phyloP scores from a whole-genome alignment of 2,113 vertebrate genomes.

The Eulemur rufifrons region DNA sequence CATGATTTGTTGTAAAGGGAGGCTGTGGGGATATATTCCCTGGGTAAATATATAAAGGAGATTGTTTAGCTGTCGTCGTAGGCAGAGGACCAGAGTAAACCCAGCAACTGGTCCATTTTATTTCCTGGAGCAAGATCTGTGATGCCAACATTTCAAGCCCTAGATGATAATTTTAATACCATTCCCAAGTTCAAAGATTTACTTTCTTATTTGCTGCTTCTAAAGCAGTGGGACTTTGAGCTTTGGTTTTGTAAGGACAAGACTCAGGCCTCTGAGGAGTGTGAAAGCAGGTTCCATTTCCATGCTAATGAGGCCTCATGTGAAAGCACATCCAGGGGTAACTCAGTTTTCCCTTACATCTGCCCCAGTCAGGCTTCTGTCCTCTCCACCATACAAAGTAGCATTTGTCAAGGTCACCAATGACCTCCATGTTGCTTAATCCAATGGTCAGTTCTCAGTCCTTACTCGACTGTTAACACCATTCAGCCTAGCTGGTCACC shows the following conservation, averaged over 20 bases:
- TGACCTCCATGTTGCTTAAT: background rate
- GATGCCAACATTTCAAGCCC: conserved; percentile 13
- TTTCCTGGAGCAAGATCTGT: conserved; percentile 38
- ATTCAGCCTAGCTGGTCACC: background rate
- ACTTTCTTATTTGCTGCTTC: conserved; percentile 30
- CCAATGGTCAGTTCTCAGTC: background rate
- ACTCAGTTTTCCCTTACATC: conserved; percentile 44
- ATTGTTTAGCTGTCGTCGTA: background rate
- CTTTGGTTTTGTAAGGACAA: conserved; percentile 25
- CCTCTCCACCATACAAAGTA: background rate
- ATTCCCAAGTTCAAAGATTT: conserved; percentile 61
- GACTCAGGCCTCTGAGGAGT: background rate
- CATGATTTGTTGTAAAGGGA: background rate
- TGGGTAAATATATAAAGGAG: background rate
- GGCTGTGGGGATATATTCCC: background rate
- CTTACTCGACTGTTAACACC: background rate
- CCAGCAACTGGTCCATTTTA: conserved; percentile 10
- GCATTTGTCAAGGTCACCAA: conserved; percentile 11
- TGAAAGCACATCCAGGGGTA: background rate
- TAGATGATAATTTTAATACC: conserved; percentile 40
- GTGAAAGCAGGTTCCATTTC: conserved; percentile 58
- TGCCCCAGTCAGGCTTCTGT: background rate
- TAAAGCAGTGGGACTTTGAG: conserved; percentile 28
- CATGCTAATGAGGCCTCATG: background rate
- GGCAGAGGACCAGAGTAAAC: conserved; percentile 15